Percentiles rank a stretch among this genome's conserved stretches.
Conservation (phyloP, 2,797 vertebrate genomes). For the Sebastes vulpes region DNA sequence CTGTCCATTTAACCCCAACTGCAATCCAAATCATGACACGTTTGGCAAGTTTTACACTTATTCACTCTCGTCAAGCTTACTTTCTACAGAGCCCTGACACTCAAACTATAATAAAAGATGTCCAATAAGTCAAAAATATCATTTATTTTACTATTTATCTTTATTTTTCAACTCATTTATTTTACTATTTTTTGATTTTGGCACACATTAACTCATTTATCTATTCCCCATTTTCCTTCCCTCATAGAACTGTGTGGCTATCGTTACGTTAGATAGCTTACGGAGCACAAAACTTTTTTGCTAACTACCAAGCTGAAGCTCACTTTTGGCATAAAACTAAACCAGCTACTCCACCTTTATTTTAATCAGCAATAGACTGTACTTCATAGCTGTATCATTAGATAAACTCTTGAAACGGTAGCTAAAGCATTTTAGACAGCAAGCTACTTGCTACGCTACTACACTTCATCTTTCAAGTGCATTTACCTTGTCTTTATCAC, state of each 20-base stretch:
- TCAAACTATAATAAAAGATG: neutral
- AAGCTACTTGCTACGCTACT: neutral
- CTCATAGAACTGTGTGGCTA: neutral
- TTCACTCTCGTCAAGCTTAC: neutral
- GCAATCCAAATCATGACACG: constrained; percentile 20
- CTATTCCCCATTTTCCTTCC: neutral
- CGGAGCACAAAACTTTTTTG: neutral
- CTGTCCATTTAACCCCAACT: constrained; percentile 32
- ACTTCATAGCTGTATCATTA: neutral
- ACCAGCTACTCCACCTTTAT: neutral
- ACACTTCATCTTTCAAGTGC: neutral
- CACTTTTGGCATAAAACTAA: neutral
- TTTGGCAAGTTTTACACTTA: constrained; percentile 28
- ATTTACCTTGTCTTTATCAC: neutral
- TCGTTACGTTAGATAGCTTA: neutral
- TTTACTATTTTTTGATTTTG: neutral
- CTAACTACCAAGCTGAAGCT: neutral
- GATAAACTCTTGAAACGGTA: neutral
- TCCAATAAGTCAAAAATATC: neutral
- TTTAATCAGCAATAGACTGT: neutral
- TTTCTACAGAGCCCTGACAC: neutral
- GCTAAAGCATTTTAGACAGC: neutral
- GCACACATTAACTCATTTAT: neutral
- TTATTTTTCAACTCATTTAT: neutral
- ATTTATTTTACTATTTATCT: neutral